Evolutionary conservation across 2,797 vertebrate species (phyloP), one percentile per base, ranked within the genome.

Genomic region (Coracias cyanogaster): DNA sequence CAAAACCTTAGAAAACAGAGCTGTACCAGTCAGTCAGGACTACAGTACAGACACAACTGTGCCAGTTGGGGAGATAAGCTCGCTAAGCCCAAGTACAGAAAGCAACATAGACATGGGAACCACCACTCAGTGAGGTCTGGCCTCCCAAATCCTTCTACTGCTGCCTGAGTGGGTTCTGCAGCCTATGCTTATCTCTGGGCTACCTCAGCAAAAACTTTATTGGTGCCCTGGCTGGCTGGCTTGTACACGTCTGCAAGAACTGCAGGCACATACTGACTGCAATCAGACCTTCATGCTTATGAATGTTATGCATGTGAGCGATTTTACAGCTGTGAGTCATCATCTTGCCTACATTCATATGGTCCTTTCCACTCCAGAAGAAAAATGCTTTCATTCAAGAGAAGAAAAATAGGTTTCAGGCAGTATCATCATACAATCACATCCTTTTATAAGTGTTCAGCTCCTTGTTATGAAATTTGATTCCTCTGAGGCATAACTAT

Each of bases 241-340:
- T 69, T 57, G 51, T 41, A 31, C 57, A 45, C 2, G 1, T 83
- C 83, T 89, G 16, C 51, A 54, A 49, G 74, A 73, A 55, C 31
- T 14, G 35, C 62, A 82, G 45, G 48, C 74, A 52, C 79, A 25
- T 43, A 57, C 41, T 54, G 70, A 15, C 55, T 82, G 48, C 58
- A 86, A 37, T 78, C 82, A 94, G 49, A 55, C 74, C 66, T 62
- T 82, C 69, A 22, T 14, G 45, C 74, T 92, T 60, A 74, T 60
- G 73, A 85, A 82, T 21, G 61, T 78, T 85, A 69, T 9, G 78
- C 67, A 82, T 92, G 57, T 81, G 88, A 94, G 64, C 83, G 71
- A 49, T 85, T 87, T 80, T 93, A 90, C 74, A 90, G 83, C 81
- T 89, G 60, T 97, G 96, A 97, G 71, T 96, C 95, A 97, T 94